phyloP scores from a whole-genome alignment of 2,113 vertebrate species.

The Macrotis lagotis region DNA sequence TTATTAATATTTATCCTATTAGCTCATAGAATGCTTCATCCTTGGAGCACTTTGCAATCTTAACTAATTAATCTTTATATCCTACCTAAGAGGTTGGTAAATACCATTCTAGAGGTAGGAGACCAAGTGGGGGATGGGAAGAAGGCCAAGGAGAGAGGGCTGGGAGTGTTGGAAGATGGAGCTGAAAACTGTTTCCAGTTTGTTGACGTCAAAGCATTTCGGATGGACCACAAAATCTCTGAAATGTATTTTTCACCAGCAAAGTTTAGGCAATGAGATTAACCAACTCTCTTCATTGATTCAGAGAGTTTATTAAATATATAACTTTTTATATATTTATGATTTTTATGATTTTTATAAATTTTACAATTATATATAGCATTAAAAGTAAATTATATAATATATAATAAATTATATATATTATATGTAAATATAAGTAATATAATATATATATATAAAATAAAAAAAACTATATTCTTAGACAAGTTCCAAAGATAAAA shows the following conservation, averaged over 20 bases:
- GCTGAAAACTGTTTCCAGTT: not conserved
- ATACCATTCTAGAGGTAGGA: slow-evolving; percentile 51
- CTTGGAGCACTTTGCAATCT: slow-evolving; percentile 66
- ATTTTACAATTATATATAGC: too few relatives aligned
- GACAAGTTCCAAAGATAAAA: not conserved
- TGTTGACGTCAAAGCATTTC: not conserved
- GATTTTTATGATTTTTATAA: too few relatives aligned
- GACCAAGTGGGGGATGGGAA: slow-evolving; percentile 43
- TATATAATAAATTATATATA: too few relatives aligned
- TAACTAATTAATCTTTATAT: slow-evolving; percentile 72
- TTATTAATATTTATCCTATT: slow-evolving; percentile 77
- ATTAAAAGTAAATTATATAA: too few relatives aligned
- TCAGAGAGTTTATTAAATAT: not conserved
- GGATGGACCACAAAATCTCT: not conserved
- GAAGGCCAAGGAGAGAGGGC: slow-evolving; percentile 32
- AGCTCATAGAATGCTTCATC: slow-evolving; percentile 71
- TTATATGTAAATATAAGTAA: too few relatives aligned
- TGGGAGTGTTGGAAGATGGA: not conserved
- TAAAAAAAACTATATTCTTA: too few relatives aligned
- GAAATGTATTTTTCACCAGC: not conserved
- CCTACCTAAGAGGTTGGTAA: slow-evolving; percentile 52
- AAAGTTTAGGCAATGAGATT: not conserved
- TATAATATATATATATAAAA: too few relatives aligned
- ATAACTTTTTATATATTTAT: too few relatives aligned
- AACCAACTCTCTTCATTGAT: not conserved